Evolutionary conservation across 2,797 vertebrate species (phyloP), one percentile per base, ranked within the genome.

Genomic region (Psittacula echo): DNA sequence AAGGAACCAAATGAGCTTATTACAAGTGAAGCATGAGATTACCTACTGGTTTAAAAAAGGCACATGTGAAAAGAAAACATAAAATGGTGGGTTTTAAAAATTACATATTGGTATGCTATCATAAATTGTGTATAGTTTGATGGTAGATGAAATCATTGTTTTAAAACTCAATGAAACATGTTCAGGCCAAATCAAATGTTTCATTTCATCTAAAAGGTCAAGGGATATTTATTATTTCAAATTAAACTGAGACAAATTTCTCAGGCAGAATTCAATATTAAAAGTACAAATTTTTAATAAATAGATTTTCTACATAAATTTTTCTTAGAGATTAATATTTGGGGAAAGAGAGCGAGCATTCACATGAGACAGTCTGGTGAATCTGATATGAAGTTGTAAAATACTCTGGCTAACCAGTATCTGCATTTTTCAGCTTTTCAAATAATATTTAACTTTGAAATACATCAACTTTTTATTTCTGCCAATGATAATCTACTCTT

Each of bases 51-150:
- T 65, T 53, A 34, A 76, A 92, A 79, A 32, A 73, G 4, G 13
- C 1, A 0, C 3, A 62, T 34, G 7, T 1, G 54, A 22, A 5
- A 50, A 79, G 8, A 34, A 42, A 10, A 0, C 5, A 48, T n/a
- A 48, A 10, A 27, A 32, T 42, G 6, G 29, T 32, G 16, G 32
- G 32, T 10, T 34, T 23, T 16, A 4, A 16, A 75, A 61, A 39
- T 9, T 44, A 65, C 27, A 5, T 45, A 13, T 47, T 16, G 3
- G 5, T 48, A 45, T 5, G 3, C 7, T 77, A 24, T 45, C 48
- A 8, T 2, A 82, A 85, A 73, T 67, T 27, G 22, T 20, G 0
- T 42, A 26, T 58, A 11, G 10, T 42, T 73, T 62, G 5, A 37
- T 32, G 22, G 18, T 19, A 75, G n/a, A 41, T 19, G 0, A 74